Base-by-base conservation (phyloP, 1,140 invertebrate genomes). In the Halyomorpha halys region DNA sequence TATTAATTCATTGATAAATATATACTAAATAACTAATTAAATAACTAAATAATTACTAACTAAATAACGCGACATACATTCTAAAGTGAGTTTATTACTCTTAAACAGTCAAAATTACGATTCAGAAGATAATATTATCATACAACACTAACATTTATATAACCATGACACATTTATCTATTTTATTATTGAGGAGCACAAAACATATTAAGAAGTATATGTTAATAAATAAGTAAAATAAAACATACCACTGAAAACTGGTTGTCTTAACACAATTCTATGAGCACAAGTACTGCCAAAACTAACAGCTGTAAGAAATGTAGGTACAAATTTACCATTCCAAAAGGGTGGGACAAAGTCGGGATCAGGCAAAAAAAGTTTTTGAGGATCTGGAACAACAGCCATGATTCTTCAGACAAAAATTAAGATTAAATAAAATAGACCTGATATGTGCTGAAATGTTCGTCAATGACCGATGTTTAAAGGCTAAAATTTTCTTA, bases 181-280 rank as follows among this genome's bases (percentile, higher is more conserved):
- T 6, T 15, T 8, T 4, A 19, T 9, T 9, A 53, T 53, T 21
- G 1, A n/a, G 8, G 8, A n/a, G 49, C 5, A n/a, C 4, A 8
- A 25, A 9, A 53, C 14, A 53, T 53, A n/a, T 4, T 4, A 61
- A 23, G 2, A 61, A 44, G 3, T 23, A 21, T 18, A 23, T 30
- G 3, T 30, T 30, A 30, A 30, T 8, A 30, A 30, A 30, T 4
- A 44, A 5, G 4, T 44, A 6, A n/a, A 61, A 18, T 39, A 45
- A 44, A 18, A 45, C 64, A 44, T 65, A 62, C 65, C 65, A 45
- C 65, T 65, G n/a, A 65, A 34, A 18, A 65, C 16, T 13, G 65
- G 65, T 23, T 49, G 39, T 39, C 49, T 51, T n/a, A 8, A 2
- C 0, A 25, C 25, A 44, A 19, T 30, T 54, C 60, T 47, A n/a